Percentiles rank a stretch among this genome's conserved stretches.
These are phyloP conservation scores for Drosophila kohkoa DNA, from an alignment of 1,140 invertebrate genomes.

Conservation along the genomic window DNA sequence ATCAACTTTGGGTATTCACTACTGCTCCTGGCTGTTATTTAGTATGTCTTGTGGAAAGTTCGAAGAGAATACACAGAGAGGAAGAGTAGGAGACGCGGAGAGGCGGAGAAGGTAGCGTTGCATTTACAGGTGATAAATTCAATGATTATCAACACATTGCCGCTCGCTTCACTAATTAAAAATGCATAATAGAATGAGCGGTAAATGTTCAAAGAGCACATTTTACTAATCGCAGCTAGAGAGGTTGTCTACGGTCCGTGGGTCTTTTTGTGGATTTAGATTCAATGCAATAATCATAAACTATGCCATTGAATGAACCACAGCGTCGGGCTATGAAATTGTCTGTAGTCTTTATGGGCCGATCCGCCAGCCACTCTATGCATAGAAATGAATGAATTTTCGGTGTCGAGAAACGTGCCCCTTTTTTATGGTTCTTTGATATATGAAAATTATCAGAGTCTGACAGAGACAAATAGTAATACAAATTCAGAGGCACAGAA, in stretches of 20 bases:
- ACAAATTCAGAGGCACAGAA: neutral
- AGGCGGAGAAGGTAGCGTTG: conserved; percentile 44
- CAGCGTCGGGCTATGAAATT: conserved; percentile 61
- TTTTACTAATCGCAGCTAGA: conserved; percentile 61
- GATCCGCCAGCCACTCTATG: conserved; percentile 49
- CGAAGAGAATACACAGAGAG: neutral
- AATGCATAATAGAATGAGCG: conserved; percentile 65
- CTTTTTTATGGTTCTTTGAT: conserved; percentile 77
- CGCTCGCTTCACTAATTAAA: conserved; percentile 67
- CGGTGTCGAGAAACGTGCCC: conserved; percentile 57
- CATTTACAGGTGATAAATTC: conserved; percentile 79
- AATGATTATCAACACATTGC: conserved; percentile 74
- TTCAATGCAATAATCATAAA: conserved; percentile 78
- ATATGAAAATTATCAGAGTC: conserved; percentile 72
- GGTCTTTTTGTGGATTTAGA: conserved; percentile 40
- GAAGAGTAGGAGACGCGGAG: neutral
- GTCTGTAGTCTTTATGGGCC: conserved; percentile 71
- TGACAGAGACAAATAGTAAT: conserved; percentile 13
- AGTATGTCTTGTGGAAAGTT: conserved; percentile 12
- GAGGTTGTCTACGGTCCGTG: conserved; percentile 43
- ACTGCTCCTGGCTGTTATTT: conserved; percentile 16
- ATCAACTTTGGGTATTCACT: neutral
- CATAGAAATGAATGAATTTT: conserved; percentile 72
- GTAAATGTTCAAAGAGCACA: conserved; percentile 66
- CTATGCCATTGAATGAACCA: conserved; percentile 57